Conservation (phyloP, 2,888 invertebrate genomes). For the Patella depressa region DNA sequence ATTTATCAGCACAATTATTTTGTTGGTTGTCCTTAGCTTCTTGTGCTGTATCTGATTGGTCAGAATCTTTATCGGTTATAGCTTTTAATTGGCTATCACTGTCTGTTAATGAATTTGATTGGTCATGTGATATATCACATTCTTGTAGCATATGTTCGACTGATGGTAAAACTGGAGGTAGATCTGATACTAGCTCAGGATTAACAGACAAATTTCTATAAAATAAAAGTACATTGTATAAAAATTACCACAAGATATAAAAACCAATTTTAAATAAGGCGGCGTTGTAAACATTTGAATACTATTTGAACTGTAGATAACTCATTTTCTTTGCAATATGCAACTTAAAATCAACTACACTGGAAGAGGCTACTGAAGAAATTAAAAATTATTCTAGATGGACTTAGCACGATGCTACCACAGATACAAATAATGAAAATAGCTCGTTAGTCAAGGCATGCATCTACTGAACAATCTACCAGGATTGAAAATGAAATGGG, state of each 20-base stretch:
- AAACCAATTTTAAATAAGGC: too few relatives aligned
- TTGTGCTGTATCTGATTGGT: background rate
- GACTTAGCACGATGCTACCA: too few relatives aligned
- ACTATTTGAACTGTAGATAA: too few relatives aligned
- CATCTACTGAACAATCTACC: too few relatives aligned
- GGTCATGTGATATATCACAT: constrained; percentile 1
- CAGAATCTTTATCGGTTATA: background rate
- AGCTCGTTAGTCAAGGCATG: too few relatives aligned
- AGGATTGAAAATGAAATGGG: too few relatives aligned
- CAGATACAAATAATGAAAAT: too few relatives aligned
- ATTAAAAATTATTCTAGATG: too few relatives aligned
- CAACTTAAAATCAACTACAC: too few relatives aligned
- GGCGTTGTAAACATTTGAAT: too few relatives aligned
- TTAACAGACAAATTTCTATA: background rate
- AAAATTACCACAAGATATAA: background rate
- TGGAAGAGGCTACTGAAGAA: too few relatives aligned
- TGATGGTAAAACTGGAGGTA: background rate
- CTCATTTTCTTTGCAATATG: too few relatives aligned
- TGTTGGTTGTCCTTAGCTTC: background rate
- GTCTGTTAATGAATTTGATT: background rate
- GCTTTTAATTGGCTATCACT: background rate
- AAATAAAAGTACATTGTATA: background rate
- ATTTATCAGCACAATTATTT: background rate
- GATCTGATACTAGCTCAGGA: background rate
- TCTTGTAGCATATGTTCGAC: background rate